A percentile compares a stretch with the other conserved stretches of the same genome.
Conservation (phyloP, 2,888 invertebrate genomes). For the Drosophila mimetica region DNA sequence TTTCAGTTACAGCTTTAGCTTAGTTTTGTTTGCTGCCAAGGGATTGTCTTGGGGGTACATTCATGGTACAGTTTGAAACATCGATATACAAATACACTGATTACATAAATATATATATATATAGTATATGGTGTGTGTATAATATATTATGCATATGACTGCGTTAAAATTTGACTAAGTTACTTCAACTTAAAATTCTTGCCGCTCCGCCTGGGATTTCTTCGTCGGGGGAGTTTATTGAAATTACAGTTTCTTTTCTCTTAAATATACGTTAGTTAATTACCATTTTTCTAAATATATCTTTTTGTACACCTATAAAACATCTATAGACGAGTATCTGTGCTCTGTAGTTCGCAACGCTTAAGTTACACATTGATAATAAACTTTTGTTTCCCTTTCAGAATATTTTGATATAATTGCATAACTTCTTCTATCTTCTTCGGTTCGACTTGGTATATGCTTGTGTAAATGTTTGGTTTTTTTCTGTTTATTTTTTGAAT, state of each 20-base stretch:
- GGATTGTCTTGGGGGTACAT: constrained; percentile 75
- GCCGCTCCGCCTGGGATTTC: constrained; percentile 32
- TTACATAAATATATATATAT: constrained; percentile 53
- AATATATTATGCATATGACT: constrained; percentile 31
- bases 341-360: constrained; percentile 56
- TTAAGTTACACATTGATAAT: constrained; percentile 72
- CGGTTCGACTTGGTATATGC: constrained; percentile 23
- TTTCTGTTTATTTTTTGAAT: constrained; percentile 36
- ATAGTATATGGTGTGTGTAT: constrained; percentile 47
- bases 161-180: constrained; percentile 64
- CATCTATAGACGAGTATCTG: constrained; percentile 56
- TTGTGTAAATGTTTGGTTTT: constrained; percentile 9
- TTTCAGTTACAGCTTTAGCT: constrained; percentile 37
- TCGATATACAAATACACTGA: constrained; percentile 72
- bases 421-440: constrained; percentile 17
- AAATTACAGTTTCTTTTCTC: constrained; percentile 85
- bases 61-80: constrained; percentile 64
- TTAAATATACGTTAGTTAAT: constrained; percentile 60
- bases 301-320: constrained; percentile 73
- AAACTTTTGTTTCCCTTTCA: constrained; percentile 17
- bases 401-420: constrained; percentile 35
- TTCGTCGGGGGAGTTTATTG: constrained; percentile 73
- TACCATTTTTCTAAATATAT: constrained; percentile 57
- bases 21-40: constrained; percentile 62
- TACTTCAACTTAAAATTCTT: constrained; percentile 46